These are phyloP conservation scores for Pseudomyrmex sp. DNA, from an alignment of 1,140 invertebrate species.

Conservation along the genomic window DNA sequence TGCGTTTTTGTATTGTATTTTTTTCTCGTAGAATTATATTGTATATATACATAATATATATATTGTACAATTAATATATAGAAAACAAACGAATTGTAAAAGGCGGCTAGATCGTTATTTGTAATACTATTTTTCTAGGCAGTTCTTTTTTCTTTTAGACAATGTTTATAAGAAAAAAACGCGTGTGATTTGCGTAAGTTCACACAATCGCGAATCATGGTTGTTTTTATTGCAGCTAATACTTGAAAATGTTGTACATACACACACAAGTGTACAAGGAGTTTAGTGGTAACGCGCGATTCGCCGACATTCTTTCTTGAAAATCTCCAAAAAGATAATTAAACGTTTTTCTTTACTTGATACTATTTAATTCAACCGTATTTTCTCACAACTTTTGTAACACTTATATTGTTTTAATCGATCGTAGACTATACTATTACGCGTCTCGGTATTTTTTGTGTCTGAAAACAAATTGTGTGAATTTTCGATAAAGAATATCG, in stretches of 20 bases:
- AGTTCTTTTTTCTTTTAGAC: slow-evolving; percentile 55
- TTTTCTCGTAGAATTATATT: slow-evolving; percentile 72
- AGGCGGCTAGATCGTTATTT: slow-evolving; percentile 69
- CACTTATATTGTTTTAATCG: neutral
- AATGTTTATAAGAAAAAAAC: slow-evolving; percentile 8
- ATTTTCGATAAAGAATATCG: slow-evolving; percentile 3
- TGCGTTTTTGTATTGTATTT: slow-evolving; percentile 72
- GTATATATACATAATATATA: slow-evolving; percentile 58
- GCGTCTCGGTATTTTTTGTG: neutral
- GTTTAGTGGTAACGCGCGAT: neutral
- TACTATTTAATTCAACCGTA: neutral
- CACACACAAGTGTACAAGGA: slow-evolving; percentile 4
- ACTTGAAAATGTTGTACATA: slow-evolving; percentile 29
- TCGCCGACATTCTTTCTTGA: neutral
- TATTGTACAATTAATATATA: slow-evolving; percentile 41
- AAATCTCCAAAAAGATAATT: neutral
- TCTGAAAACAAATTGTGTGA: neutral
- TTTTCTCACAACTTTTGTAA: neutral
- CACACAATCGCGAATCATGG: slow-evolving; percentile 42
- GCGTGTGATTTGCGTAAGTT: slow-evolving; percentile 5
- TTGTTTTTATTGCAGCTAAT: slow-evolving; percentile 69
- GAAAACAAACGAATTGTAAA: slow-evolving; percentile 36
- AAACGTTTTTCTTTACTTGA: neutral
- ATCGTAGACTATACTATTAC: neutral
- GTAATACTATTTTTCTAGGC: slow-evolving; percentile 74